Evolutionary conservation across 2,797 vertebrate genomes (phyloP), one percentile per base, ranked within the genome.

Genomic region (Falco rusticolus): DNA sequence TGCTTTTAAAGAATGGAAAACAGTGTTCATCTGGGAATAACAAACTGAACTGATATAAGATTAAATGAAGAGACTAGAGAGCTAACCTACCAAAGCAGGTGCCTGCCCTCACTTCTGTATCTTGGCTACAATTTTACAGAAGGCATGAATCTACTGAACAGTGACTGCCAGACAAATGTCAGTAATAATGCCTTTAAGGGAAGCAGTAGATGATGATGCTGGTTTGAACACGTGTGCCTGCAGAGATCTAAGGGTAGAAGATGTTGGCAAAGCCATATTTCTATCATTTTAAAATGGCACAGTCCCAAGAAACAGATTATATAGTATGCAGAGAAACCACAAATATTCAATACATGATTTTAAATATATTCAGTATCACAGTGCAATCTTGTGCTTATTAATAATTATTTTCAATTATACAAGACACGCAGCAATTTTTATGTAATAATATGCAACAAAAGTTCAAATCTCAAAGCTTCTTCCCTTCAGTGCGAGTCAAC

Each of bases 1-100:
- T 91, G 51, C 61, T 91, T 93, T n/a, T 76, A 74, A 83, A 94
- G 69, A 84, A 89, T 3, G 12, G 61, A 93, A 94, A 97, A 85
- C 12, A 83, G 41, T 10, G 11, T 43, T 92, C 78, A 86, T 63
- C 47, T 47, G 47, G 56, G n/a, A 71, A 89, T 53, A 94, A 86
- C 0, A 63, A 31, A 74, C 20, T 87, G 63, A 90, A 78, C 24
- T 51, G 50, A 80, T 47, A 60, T 6, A 31, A 6, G 29, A 94
- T 75, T 89, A 71, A 78, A 81, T 29, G 31, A 87, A 79, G 57
- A 94, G 13, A 69, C 54, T 83, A 43, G 60, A 78, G 50, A 87
- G 47, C 18, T 78, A 43, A 66, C 39, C 48, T 77, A 59, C 15
- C 57, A 85, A 95, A 95, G 31, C 19, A 87, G 60, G 47, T 72